Evolutionary conservation across 2,113 vertebrate species (phyloP).

Genomic region (Naja naja): DNA sequence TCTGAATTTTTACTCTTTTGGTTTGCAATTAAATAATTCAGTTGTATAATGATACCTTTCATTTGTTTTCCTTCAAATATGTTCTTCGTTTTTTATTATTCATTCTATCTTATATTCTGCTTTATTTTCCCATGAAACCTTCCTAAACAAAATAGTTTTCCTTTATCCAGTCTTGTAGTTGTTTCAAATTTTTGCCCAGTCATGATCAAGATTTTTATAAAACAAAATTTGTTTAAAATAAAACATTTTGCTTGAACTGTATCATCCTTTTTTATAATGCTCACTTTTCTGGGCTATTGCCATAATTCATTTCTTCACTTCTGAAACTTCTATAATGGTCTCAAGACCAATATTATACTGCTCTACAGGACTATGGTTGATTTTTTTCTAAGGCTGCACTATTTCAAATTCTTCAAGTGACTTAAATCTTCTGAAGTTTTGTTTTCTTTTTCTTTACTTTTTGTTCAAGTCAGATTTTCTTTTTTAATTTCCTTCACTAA

Average conservation of each 20-base stretch:
- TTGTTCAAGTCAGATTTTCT: not conserved
- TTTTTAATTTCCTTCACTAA: not conserved
- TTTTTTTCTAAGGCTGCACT: not conserved
- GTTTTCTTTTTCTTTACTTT: not conserved
- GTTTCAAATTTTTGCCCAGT: not conserved
- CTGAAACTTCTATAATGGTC: not conserved
- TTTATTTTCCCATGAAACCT: not conserved
- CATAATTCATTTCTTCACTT: not conserved
- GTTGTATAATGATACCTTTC: not conserved
- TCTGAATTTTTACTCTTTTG: not conserved
- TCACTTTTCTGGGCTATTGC: not conserved
- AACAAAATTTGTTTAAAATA: not conserved
- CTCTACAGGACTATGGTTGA: not conserved
- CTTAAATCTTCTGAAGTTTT: not conserved
- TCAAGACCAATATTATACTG: not conserved
- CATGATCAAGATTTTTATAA: not conserved
- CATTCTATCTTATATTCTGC: not conserved
- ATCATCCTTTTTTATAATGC: not conserved
- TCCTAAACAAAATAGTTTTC: not conserved
- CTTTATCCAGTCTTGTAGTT: not conserved
- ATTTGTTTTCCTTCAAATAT: not conserved
- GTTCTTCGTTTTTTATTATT: not conserved
- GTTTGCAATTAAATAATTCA: not conserved
- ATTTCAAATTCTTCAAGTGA: not conserved
- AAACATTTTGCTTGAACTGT: not conserved